Conservation (phyloP, 2,113 vertebrate genomes). For the Triplophysa dalaica region DNA sequence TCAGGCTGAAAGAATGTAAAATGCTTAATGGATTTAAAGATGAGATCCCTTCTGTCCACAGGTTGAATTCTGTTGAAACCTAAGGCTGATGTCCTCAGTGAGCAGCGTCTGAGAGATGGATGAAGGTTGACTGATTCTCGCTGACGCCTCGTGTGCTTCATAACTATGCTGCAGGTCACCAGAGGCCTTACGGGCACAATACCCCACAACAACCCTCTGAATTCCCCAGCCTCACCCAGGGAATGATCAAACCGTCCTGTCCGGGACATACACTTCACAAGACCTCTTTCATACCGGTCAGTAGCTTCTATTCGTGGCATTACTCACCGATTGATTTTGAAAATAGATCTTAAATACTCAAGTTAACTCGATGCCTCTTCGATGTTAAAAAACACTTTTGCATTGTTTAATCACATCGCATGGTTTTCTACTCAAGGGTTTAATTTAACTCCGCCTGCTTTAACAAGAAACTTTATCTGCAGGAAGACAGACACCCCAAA, state of each 20-base stretch:
- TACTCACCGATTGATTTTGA: constrained; percentile 8
- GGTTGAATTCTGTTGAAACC: constrained; percentile 37
- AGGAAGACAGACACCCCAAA: constrained; percentile 54
- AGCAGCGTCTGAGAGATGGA: constrained; percentile 47
- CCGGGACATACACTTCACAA: constrained; percentile 10
- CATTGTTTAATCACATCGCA: not conserved
- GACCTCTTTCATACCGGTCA: constrained; percentile 22
- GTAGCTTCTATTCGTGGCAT: not conserved
- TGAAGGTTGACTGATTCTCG: constrained; percentile 30
- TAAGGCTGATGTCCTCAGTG: constrained; percentile 41
- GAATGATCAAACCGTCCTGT: constrained; percentile 32
- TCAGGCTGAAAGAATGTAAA: no score
- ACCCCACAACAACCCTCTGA: constrained; percentile 22
- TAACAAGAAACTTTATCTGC: constrained; percentile 42
- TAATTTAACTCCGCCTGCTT: constrained; percentile 7
- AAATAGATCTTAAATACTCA: constrained; percentile 16
- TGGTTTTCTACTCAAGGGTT: no score
- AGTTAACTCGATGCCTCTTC: not conserved
- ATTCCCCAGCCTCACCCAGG: constrained; percentile 13
- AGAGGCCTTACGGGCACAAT: constrained; percentile 1
- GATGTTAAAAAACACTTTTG: no score
- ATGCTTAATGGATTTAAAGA: not conserved
- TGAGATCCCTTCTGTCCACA: constrained; percentile 34
- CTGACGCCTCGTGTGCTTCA: constrained; percentile 29
- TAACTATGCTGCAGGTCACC: constrained; percentile 42